Percentiles rank a stretch among this genome's conserved stretches.
phyloP scores from a whole-genome alignment of 1,140 invertebrate species.

The Nomia melanderi region DNA sequence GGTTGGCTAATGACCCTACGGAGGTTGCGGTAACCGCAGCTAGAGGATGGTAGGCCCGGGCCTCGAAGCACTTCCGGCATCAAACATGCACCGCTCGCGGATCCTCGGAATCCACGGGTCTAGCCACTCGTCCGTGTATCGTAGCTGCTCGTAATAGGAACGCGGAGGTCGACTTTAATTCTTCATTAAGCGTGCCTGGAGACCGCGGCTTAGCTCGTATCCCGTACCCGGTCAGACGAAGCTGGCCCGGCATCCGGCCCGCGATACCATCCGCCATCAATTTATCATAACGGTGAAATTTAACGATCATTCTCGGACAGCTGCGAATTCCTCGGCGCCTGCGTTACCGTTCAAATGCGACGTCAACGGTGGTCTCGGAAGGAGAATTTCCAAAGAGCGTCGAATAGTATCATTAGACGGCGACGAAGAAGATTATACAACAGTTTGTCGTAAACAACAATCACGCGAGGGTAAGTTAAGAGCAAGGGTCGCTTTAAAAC shows the following conservation, averaged over 20 bases:
- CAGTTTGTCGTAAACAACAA: no score
- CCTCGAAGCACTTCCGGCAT: constrained; percentile 74
- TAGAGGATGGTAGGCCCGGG: constrained; percentile 65
- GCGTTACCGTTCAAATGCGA: no score
- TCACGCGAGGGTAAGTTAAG: no score
- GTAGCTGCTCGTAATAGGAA: constrained; percentile 37
- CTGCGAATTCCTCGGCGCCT: background rate
- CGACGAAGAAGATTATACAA: no score
- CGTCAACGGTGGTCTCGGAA: no score
- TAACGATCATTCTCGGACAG: background rate
- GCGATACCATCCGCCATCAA: constrained; percentile 23
- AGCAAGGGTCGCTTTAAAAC: no score
- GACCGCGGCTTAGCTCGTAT: background rate
- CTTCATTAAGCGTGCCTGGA: constrained; percentile 31
- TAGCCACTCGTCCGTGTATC: constrained; percentile 32
- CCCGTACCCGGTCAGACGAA: background rate
- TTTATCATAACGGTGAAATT: constrained; percentile 25
- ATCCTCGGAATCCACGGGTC: constrained; percentile 44
- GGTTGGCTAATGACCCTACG: constrained; percentile 77
- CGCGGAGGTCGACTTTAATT: constrained; percentile 44
- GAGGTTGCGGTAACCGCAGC: constrained; percentile 76
- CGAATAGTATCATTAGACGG: no score
- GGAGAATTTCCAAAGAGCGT: no score
- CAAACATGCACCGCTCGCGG: constrained; percentile 70
- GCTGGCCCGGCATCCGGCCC: constrained; percentile 17